These are phyloP conservation scores for Dolichallabes microphthalmus DNA, from an alignment of 2,113 vertebrate species.

Conservation along the genomic window DNA sequence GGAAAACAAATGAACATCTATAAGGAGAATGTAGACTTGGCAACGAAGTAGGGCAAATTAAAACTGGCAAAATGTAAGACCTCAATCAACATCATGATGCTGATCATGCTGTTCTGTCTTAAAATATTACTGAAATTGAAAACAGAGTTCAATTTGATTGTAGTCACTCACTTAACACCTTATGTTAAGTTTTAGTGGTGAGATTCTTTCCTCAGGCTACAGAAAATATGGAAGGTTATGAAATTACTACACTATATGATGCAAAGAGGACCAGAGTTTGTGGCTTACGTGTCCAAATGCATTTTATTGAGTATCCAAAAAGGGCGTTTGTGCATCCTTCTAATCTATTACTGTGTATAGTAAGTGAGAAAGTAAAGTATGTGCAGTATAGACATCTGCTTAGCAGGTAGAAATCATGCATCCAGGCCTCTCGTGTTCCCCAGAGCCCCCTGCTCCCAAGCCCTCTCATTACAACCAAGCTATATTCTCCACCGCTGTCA, in stretches of 20 bases:
- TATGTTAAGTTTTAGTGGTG: background rate
- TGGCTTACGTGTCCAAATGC: background rate
- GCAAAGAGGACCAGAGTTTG: slow-evolving; percentile 14
- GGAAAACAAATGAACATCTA: slow-evolving; percentile 46
- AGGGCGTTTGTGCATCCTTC: slow-evolving; percentile 9
- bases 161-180: background rate
- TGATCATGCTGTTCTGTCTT: slow-evolving; percentile 18
- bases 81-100: slow-evolving; percentile 26
- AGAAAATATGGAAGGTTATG: background rate
- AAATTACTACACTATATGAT: slow-evolving; percentile 4
- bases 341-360: background rate
- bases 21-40: slow-evolving; percentile 17
- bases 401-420: slow-evolving; percentile 45
- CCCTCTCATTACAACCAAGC: slow-evolving; percentile 55
- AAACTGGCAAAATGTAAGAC: slow-evolving; percentile 38
- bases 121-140: slow-evolving; percentile 27
- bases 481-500: slow-evolving; percentile 42
- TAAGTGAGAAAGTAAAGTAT: background rate
- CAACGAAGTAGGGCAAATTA: slow-evolving; percentile 28
- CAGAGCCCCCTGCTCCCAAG: slow-evolving; percentile 30
- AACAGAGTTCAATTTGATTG: slow-evolving; percentile 15
- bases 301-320: slow-evolving; percentile 10
- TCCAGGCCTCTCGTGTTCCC: slow-evolving; percentile 32
- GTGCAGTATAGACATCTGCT: slow-evolving; percentile 26
- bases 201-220: background rate